Evolutionary conservation across 2,888 invertebrate genomes (phyloP), one percentile per base, ranked within the genome.

Genomic region (Liodrosophila aerea): DNA sequence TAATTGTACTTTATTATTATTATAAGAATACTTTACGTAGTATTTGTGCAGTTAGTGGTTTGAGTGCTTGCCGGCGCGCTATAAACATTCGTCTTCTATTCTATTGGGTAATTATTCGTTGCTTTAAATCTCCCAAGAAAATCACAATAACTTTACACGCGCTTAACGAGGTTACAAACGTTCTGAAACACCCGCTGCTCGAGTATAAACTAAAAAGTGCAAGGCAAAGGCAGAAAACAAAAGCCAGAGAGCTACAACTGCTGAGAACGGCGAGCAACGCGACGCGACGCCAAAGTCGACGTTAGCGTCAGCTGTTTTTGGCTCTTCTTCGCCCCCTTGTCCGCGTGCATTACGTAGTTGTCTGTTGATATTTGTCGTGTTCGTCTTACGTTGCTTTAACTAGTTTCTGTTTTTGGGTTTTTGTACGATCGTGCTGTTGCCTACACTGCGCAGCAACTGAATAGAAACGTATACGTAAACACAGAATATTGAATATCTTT

Each of bases 201-300:
- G 65, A 66, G 65, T 65, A 64, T 66, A 86, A 22, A 84, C 71
- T 73, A 76, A 86, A 81, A 81, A 86, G 65, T 85, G 80, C 86
- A 84, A 78, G 84, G 61, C 57, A 44, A 61, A 58, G 75, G 62
- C 52, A 41, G 58, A 58, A 54, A 57, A 68, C 33, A 56, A 40
- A 3, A 60, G 57, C 62, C 45, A 65, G 66, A 59, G 41, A 72
- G 64, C 53, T 56, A 30, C 44, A 67, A 27, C 64, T 53, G 47
- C 61, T 39, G 41, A 44, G 41, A 41, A 44, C 47, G 36, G 22
- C 63, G 33, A n/a, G n/a, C n/a, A n/a, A n/a, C n/a, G n/a, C n/a
- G n/a, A n/a, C n/a, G n/a, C n/a, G n/a, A n/a, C n/a, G 30, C 71
- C 39, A 37, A 40, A 45, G 27, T 43, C 51, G 40, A 31, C 70